phyloP scores from a whole-genome alignment of 2,888 invertebrate species.

The Electrophaes corylata region DNA sequence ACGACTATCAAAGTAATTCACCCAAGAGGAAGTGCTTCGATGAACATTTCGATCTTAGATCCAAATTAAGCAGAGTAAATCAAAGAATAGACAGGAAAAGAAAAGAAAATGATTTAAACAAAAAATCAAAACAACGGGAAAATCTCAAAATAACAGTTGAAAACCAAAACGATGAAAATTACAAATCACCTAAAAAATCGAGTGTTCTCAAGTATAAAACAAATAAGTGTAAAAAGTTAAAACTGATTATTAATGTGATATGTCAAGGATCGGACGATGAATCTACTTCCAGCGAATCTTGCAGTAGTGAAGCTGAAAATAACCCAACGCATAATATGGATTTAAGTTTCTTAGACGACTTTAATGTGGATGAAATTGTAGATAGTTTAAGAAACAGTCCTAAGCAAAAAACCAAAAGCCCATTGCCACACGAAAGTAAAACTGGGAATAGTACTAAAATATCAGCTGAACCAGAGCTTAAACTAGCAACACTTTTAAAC shows the following conservation, averaged over 20 bases:
- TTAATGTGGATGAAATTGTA: constrained; percentile 68
- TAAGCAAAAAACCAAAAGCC: constrained; percentile 22
- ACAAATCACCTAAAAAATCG: constrained; percentile 15
- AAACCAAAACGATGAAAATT: constrained; percentile 25
- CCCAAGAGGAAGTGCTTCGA: constrained; percentile 17
- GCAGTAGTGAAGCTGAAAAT: constrained; percentile 8
- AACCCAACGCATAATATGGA: constrained; percentile 44
- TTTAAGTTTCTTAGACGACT: constrained; percentile 67
- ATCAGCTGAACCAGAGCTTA: neutral
- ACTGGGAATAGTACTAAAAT: constrained; percentile 11
- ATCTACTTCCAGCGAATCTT: constrained; percentile 29
- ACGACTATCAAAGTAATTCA: constrained; percentile 21
- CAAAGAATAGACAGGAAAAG: constrained; percentile 23
- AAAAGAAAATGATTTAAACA: constrained; percentile 14
- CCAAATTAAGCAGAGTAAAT: constrained; percentile 41
- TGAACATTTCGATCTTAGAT: constrained; percentile 43
- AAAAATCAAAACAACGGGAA: constrained; percentile 34
- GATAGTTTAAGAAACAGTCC: constrained; percentile 52
- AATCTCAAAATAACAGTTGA: constrained; percentile 46
- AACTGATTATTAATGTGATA: constrained; percentile 57
- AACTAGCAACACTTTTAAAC: constrained; percentile 10
- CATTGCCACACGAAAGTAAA: constrained; percentile 16
- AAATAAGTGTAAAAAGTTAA: constrained; percentile 49
- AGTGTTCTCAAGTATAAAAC: constrained; percentile 31
- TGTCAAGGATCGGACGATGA: constrained; percentile 38